phyloP scores from a whole-genome alignment of 2,888 invertebrate species.

The Cremastobaeus sp. region DNA sequence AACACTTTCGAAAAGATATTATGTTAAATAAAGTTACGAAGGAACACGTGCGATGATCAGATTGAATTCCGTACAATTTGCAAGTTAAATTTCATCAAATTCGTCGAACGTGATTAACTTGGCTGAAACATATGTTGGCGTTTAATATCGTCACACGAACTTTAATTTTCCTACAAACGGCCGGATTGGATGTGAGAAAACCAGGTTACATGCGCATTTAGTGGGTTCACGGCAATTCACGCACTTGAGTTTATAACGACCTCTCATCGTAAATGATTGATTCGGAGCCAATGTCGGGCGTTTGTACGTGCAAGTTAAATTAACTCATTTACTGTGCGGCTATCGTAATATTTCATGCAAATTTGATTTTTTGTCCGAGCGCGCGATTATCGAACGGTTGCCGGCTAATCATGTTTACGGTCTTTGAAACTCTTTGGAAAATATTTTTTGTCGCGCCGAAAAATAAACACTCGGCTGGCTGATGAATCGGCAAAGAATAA shows the following conservation, averaged over 20 bases:
- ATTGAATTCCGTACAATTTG: too few species aligned
- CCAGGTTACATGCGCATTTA: constrained; percentile 34
- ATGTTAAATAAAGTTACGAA: too few species aligned
- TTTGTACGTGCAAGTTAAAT: constrained; percentile 30
- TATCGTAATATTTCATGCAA: constrained; percentile 21
- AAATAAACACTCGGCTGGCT: too few species aligned
- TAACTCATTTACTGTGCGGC: constrained; percentile 32
- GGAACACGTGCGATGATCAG: too few species aligned
- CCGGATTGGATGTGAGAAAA: constrained; percentile 29
- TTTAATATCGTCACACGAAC: constrained; percentile 31
- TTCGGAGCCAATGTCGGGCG: constrained; percentile 21
- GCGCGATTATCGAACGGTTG: too few species aligned
- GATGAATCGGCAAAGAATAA: too few species aligned
- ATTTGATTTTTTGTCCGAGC: constrained; percentile 23
- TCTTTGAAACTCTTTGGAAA: too few species aligned
- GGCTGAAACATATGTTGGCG: constrained; percentile 27
- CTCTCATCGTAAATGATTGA: constrained; percentile 38
- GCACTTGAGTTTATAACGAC: constrained; percentile 39
- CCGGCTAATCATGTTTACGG: constrained; percentile 1
- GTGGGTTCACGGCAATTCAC: constrained; percentile 33
- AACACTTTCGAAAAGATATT: too few species aligned
- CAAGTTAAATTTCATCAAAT: constrained; percentile 13
- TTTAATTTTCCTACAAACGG: constrained; percentile 44
- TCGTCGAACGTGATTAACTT: constrained; percentile 42
- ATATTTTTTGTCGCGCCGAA: too few species aligned